phyloP scores from a whole-genome alignment of 2,888 invertebrate genomes.

The Pyrgus malvae region DNA sequence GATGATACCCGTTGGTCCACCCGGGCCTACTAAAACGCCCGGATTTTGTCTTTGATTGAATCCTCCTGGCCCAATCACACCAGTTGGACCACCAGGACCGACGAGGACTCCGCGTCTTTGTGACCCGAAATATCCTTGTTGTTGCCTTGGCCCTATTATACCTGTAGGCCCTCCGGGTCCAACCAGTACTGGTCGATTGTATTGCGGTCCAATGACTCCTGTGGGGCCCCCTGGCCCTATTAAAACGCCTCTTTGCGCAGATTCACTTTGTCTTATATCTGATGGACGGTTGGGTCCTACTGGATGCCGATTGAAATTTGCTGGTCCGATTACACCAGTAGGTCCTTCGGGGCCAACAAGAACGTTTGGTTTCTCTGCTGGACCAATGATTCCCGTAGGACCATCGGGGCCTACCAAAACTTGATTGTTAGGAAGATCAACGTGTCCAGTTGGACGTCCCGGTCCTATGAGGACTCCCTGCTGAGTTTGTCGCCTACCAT shows the following conservation, averaged over 20 bases:
- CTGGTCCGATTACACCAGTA: slow-evolving; percentile 40
- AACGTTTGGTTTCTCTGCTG: slow-evolving; percentile 38
- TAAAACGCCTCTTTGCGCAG: slow-evolving; percentile 49
- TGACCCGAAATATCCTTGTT: slow-evolving; percentile 7
- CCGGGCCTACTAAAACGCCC: slow-evolving; percentile 59
- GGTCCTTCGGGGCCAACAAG: slow-evolving; percentile 64
- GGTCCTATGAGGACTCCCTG: slow-evolving; percentile 38
- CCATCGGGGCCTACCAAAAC: slow-evolving; percentile 52
- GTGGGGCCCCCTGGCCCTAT: slow-evolving; percentile 77
- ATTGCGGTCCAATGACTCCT: slow-evolving; percentile 57
- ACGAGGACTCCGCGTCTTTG: slow-evolving; percentile 43
- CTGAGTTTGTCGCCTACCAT: slow-evolving; percentile 6
- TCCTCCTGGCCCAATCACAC: slow-evolving; percentile 37
- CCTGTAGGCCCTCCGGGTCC: slow-evolving; percentile 73
- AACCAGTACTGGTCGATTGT: slow-evolving; percentile 45
- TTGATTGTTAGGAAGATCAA: slow-evolving; percentile 46
- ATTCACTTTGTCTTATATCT: slow-evolving; percentile 37
- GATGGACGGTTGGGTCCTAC: slow-evolving; percentile 64
- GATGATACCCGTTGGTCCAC: slow-evolving; percentile 58
- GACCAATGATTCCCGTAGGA: slow-evolving; percentile 50
- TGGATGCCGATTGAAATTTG: slow-evolving; percentile 31
- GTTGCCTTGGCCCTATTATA: slow-evolving; percentile 40
- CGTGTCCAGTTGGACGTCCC: slow-evolving; percentile 57
- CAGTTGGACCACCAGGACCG: slow-evolving; percentile 59
- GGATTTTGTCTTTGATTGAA: slow-evolving; percentile 38